Conservation (phyloP, 2,797 vertebrate species). For the Anguilla marmorata region DNA sequence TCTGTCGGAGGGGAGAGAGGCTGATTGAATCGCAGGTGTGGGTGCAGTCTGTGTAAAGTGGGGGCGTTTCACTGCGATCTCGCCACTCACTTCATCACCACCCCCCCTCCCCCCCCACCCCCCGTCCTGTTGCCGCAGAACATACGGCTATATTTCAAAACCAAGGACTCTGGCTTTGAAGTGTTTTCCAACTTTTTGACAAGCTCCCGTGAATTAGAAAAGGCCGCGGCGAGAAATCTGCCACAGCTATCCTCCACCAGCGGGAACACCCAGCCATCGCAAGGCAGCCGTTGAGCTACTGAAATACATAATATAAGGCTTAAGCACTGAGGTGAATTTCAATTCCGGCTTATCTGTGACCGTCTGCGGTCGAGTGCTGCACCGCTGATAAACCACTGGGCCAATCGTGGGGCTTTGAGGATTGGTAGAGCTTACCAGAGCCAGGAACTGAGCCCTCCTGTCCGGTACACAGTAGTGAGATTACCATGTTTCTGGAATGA, state of each 20-base stretch:
- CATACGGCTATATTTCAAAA: background rate
- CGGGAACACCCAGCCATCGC: background rate
- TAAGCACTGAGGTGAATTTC: constrained; percentile 4
- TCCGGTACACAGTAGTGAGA: background rate
- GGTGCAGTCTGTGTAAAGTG: background rate
- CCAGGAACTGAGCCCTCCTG: background rate
- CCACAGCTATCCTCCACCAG: background rate
- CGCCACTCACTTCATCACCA: no score
- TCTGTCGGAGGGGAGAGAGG: background rate
- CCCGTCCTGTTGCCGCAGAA: background rate
- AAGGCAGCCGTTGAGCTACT: background rate
- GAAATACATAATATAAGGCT: background rate
- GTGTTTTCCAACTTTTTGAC: background rate
- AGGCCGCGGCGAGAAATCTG: background rate
- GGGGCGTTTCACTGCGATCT: no score
- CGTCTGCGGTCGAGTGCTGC: background rate
- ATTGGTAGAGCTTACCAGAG: background rate
- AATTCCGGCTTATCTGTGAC: background rate
- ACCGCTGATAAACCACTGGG: background rate
- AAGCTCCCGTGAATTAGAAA: background rate
- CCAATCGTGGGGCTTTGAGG: background rate
- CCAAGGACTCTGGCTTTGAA: background rate
- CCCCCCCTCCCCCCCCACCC: no score
- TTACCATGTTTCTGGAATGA: background rate
- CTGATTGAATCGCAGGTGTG: background rate